Evolutionary conservation across 2,113 vertebrate genomes (phyloP).

Genomic region (Shinisaurus crocodilurus): DNA sequence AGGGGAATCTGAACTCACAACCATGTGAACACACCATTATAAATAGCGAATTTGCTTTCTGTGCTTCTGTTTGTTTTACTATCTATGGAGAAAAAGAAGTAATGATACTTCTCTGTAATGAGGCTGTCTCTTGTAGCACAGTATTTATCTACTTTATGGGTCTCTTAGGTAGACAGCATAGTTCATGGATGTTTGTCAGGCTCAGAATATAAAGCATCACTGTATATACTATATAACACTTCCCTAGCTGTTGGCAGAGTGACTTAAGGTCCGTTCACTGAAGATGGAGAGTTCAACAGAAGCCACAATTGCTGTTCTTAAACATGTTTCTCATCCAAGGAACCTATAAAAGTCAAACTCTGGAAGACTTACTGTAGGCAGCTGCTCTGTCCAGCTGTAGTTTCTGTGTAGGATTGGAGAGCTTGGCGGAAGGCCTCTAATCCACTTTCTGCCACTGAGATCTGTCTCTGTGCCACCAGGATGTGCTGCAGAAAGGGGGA

Average conservation of each 20-base stretch:
- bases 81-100: neutral
- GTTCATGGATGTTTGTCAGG: neutral
- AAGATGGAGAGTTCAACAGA: rapidly evolving
- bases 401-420: slow-evolving; percentile 84
- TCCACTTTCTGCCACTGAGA: slow-evolving; percentile 81
- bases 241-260: neutral
- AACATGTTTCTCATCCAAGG: neutral
- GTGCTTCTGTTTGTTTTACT: neutral
- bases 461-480: slow-evolving; percentile 92
- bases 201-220: neutral
- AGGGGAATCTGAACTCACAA: neutral
- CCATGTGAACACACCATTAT: neutral
- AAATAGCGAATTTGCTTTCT: neutral
- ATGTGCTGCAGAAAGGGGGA: slow-evolving; percentile 83
- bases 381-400: slow-evolving; percentile 83
- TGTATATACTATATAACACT: neutral
- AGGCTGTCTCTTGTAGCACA: neutral
- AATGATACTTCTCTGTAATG: slow-evolving; percentile 1
- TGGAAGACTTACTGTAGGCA: slow-evolving; percentile 88
- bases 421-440: slow-evolving; percentile 86
- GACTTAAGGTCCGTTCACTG: rapidly evolving
- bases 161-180: neutral
- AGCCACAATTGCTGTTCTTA: neutral
- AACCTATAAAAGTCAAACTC: rapidly evolving
- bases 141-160: neutral